Evolutionary conservation across 2,797 vertebrate species (phyloP), one percentile per base, ranked within the genome.

Genomic region (Malacoraja senta): DNA sequence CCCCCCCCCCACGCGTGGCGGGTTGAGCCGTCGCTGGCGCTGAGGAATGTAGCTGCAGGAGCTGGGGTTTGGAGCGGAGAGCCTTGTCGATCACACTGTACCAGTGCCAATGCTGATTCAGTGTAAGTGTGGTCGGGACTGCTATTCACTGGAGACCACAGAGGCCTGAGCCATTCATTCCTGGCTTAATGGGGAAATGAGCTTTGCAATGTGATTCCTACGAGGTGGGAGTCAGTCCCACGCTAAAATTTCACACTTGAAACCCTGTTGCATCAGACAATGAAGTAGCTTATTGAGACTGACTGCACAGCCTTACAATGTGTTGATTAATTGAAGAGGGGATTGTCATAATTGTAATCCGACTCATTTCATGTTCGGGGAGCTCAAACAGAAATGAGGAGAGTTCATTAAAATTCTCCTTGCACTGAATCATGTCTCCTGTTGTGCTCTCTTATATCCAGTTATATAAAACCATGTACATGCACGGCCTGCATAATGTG

Each of bases 161-260:
- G 68, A 72, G 88, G 68, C 72, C 88, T 91, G 38, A 29, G 90
- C 44, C 13, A 38, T 92, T 91, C 90, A 92, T 74, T 76, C 90
- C 90, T 76, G 68, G 13, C 1, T 71, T 76, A 92, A 92, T 92
- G 71, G 76, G 71, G 53, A 92, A 92, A 76, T 92, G 53, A 76
- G 71, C 76, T 53, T 29, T 63, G 21, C 90, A 76, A n/a, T 71
- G 53, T 76, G 72, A 32, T 76, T 3, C 1, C 8, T 58, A 92
- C 74, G 90, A 74, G 44, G 71, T 72, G 90, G 90, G 38, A 92
- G 44, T 92, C 38, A 76, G 26, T 92, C n/a, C 44, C 76, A 38
- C 71, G 29, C 10, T 53, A 53, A 92, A 29, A 92, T 71, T 76
- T 92, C 90, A 53, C 90, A 71, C 90, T 74, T 12, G 35, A 91